These are phyloP conservation scores for Oscheius sp. DNA, from an alignment of 2,888 invertebrate genomes.

Conservation along the genomic window DNA sequence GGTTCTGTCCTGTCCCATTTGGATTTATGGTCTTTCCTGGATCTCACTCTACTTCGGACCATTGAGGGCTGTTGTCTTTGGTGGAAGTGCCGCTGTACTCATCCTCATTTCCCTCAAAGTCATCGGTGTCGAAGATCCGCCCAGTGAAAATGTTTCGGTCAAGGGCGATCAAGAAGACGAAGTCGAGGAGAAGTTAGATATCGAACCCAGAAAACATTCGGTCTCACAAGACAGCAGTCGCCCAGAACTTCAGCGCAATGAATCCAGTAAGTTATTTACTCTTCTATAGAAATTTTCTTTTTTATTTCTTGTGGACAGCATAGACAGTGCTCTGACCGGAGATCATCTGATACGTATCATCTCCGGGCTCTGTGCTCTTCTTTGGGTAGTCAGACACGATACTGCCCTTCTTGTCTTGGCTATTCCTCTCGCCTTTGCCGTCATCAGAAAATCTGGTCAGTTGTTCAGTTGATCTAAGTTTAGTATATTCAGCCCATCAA, in stretches of 20 bases:
- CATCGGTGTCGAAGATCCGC: constrained; percentile 45
- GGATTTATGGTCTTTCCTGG: constrained; percentile 68
- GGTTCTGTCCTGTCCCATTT: constrained; percentile 70
- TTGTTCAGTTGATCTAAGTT: neutral
- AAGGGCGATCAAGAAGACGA: neutral
- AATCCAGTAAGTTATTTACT: no score
- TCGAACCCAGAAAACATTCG: no score
- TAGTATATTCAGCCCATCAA: constrained; percentile 49
- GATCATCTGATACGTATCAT: constrained; percentile 51
- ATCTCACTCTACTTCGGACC: constrained; percentile 65
- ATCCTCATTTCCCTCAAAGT: constrained; percentile 64
- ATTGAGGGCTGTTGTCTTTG: constrained; percentile 67
- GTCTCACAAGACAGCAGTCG: no score
- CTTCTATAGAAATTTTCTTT: no score
- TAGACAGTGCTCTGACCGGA: constrained; percentile 55
- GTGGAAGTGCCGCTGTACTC: constrained; percentile 56
- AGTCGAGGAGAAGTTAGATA: neutral
- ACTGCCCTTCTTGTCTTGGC: constrained; percentile 62
- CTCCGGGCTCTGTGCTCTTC: constrained; percentile 60
- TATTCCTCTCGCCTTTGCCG: constrained; percentile 62
- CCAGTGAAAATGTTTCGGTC: neutral
- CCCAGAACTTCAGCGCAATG: no score
- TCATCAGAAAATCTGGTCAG: constrained; percentile 49
- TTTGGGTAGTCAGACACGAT: constrained; percentile 69
- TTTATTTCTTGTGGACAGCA: neutral